Evolutionary conservation across 1,140 invertebrate species (phyloP).

Genomic region (Listronotus oregonensis): DNA sequence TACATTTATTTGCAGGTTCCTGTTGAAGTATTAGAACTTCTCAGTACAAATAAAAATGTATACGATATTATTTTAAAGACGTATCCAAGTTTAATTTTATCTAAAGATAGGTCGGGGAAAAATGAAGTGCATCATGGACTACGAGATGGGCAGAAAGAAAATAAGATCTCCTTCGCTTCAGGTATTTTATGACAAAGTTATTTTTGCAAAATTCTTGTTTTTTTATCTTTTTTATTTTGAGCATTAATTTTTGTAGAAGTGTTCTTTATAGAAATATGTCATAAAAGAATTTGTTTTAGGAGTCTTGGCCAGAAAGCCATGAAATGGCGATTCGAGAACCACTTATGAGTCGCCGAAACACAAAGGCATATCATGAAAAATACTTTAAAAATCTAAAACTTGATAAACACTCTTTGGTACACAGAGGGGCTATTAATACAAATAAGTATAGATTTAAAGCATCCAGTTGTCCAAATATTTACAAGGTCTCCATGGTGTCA

Average conservation of each 20-base stretch:
- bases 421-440: conserved; percentile 77
- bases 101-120: too few species aligned
- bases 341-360: conserved; percentile 25
- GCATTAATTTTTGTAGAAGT: too few species aligned
- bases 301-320: conserved; percentile 37
- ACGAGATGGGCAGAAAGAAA: too few species aligned
- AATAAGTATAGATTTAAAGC: conserved; percentile 80
- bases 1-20: conserved; percentile 61
- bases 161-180: too few species aligned
- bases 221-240: too few species aligned
- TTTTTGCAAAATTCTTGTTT: too few species aligned
- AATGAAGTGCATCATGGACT: too few species aligned
- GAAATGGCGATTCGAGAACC: conserved; percentile 30
- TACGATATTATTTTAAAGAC: conserved; percentile 74
- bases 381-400: conserved; percentile 74
- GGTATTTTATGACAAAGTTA: too few species aligned
- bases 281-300: conserved; percentile 21
- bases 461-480: conserved; percentile 89
- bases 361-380: conserved; percentile 12
- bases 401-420: conserved; percentile 79
- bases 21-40: conserved; percentile 66
- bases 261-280: too few species aligned
- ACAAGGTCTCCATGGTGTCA: conserved; percentile 86
- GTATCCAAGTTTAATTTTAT: conserved; percentile 69
- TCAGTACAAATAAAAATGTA: conserved; percentile 67